Base-by-base conservation (phyloP, 2,888 invertebrate species). In the Trisateles emortualis region DNA sequence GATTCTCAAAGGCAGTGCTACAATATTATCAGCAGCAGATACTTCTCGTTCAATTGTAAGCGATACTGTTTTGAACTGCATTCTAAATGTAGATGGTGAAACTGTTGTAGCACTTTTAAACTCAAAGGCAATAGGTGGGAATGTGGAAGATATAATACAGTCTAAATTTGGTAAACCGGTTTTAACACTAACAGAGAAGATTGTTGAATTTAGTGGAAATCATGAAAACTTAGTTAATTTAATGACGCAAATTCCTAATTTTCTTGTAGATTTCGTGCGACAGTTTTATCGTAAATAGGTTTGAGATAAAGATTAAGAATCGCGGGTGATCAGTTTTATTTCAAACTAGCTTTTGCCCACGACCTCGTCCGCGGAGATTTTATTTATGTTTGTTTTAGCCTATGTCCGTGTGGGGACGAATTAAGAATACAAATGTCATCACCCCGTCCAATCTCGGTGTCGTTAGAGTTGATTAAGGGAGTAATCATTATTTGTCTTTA, bases 141-240 rank as follows among this genome's bases (percentile, higher is more conserved):
- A 40, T 16, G 19, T 68, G 5, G 52, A 49, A 0, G 32, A 59
- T 4, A 49, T 8, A 8, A 47, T 72, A 13, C 58, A 59, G 11
- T 39, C 14, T 0, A 30, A 57, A 9, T 1, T 72, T 32, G 49
- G 50, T 3, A 29, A 11, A 19, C 66, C 71, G 4, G 46, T 69
- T 10, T 39, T 49, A n/a, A 5, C 35, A 8, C 0, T 48, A 0
- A 13, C 54, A 3, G 32, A 54, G 6, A 8, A 22, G 4, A 0
- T 66, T 5, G 26, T 66, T 9, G 39, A 16, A 19, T 0, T 5
- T 0, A 72, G 58, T 38, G n/a, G 16, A 0, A 45, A 62, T 32
- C 69, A 66, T 6, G 47, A 62, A 53, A 71, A 71, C 17, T 11
- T 71, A 11, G 50, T 39, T 0, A 30, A 14, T 3, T 52, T 71